Base-by-base conservation (phyloP, 2,888 invertebrate genomes). In the Magallana nippona region DNA sequence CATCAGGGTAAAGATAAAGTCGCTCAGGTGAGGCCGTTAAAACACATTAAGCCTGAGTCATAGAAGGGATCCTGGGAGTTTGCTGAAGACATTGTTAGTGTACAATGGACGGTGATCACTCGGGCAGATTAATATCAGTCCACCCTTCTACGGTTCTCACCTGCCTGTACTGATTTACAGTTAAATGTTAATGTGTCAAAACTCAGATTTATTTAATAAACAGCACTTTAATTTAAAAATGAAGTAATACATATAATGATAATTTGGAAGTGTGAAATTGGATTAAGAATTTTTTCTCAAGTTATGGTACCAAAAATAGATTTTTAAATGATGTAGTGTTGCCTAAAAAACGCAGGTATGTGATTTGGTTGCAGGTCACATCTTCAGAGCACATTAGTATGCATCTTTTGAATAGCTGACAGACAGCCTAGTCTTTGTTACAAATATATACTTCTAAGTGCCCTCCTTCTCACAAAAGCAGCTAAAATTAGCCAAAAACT, bases 11-110 rank as follows among this genome's bases (percentile, higher is more conserved):
- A 32, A 15, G 32, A 71, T 71, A 27, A 71, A 71, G 71, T 22
- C 71, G 32, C 27, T 71, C 71, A 27, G 71, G 71, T 71, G 71
- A 71, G 27, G 71, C 71, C 32, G 71, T 71, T 27, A 71, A 71
- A 71, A 71, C 71, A 71, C 71, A 71, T 71, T 71, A 71, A 71
- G 22, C 22, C 71, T 71, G 71, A 71, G 71, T 71, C 71, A 71
- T 27, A 71, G 71, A 71, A 1, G 32, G 32, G 32, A 71, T 71
- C 71, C 71, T 71, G 71, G 71, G 71, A 71, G 71, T 71, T 71
- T 71, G 71, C 27, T 27, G 27, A 71, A 71, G 71, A 71, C 71
- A 71, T 71, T 71, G 71, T 71, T 32, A 13, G 13, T 13, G 27
- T 71, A 71, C 71, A 71, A 71, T 71, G 27, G 71, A 71, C 15